Conservation (phyloP, 2,113 vertebrate genomes). For the Tychaedon coryphoeus region DNA sequence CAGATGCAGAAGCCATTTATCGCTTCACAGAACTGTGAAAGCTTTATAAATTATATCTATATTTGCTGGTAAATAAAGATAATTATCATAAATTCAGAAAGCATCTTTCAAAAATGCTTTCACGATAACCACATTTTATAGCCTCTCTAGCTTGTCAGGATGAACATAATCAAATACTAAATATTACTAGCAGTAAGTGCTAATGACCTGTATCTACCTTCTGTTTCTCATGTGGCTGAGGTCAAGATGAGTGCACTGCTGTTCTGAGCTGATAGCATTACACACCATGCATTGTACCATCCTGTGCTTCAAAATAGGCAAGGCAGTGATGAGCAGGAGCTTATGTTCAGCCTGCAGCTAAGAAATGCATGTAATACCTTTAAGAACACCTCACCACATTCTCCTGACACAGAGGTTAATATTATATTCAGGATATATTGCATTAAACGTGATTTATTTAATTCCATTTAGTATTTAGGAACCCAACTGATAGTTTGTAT, state of each 20-base stretch:
- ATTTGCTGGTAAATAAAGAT: neutral
- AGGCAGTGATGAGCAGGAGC: neutral
- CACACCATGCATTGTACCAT: neutral
- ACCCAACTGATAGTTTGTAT: accelerated
- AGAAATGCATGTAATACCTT: neutral
- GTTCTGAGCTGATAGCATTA: neutral
- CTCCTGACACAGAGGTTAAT: neutral
- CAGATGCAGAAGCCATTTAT: neutral
- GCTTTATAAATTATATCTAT: neutral
- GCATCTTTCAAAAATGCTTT: neutral
- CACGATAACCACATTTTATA: neutral
- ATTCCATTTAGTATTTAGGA: neutral
- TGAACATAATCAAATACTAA: neutral
- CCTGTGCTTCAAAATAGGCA: neutral
- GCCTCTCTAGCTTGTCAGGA: neutral
- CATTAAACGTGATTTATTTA: neutral
- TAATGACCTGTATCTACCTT: neutral
- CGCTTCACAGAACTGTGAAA: neutral
- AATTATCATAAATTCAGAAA: neutral
- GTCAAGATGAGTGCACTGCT: neutral
- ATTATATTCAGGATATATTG: neutral
- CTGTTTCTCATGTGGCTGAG: neutral
- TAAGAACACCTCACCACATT: neutral
- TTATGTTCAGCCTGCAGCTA: neutral
- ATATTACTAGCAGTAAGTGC: neutral